Percentiles rank a stretch among this genome's conserved stretches.
These are phyloP conservation scores for Nymphicus hollandicus DNA, from an alignment of 2,113 vertebrate species.

Conservation along the genomic window DNA sequence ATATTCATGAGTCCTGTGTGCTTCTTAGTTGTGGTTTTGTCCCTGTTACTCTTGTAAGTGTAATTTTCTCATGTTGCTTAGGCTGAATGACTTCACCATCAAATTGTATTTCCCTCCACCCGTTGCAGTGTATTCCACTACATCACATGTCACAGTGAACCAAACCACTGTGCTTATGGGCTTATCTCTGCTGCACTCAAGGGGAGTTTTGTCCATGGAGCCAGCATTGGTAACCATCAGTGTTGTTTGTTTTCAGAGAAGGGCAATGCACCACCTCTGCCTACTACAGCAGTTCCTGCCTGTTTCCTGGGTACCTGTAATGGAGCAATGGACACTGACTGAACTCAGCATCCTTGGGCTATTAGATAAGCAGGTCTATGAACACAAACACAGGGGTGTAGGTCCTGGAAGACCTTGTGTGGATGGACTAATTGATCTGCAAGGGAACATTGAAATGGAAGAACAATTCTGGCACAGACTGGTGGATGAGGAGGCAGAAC, in stretches of 20 bases:
- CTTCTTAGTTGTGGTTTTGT: not conserved
- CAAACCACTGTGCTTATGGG: not conserved
- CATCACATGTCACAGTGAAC: not conserved
- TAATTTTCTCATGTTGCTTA: not conserved
- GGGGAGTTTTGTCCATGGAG: not conserved
- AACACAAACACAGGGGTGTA: not conserved
- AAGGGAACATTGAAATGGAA: not conserved
- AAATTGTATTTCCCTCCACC: not conserved
- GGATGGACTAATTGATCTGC: not conserved
- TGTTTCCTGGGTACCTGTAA: not conserved
- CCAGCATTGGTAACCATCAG: not conserved
- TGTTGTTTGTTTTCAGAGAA: not conserved
- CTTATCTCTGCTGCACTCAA: not conserved
- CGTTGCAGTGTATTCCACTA: not conserved
- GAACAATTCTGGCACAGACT: not conserved
- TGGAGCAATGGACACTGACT: not conserved
- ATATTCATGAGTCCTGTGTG: not conserved
- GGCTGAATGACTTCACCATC: not conserved
- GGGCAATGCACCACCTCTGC: not conserved
- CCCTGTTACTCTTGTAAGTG: not conserved
- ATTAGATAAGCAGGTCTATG: not conserved
- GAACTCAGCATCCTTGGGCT: not conserved
- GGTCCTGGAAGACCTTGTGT: not conserved
- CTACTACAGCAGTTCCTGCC: not conserved
- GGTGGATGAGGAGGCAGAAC: not conserved